A percentile compares a stretch with the other conserved stretches of the same genome.
These are phyloP conservation scores for Temnothorax curvispinosus DNA, from an alignment of 1,140 invertebrate genomes.

Conservation along the genomic window DNA sequence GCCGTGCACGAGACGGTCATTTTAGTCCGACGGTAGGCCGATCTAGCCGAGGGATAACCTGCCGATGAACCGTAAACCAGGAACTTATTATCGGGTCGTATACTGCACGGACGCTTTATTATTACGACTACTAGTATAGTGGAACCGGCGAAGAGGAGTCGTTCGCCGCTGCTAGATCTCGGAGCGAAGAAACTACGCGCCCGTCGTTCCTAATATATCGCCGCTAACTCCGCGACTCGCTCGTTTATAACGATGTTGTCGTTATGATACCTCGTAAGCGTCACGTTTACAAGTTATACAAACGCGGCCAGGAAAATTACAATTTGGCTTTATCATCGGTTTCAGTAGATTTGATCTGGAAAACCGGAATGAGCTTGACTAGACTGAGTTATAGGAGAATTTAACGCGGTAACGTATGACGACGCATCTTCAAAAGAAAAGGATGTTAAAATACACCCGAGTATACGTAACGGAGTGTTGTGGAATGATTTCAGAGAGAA, in stretches of 20 bases:
- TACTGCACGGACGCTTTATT: slow-evolving; percentile 77
- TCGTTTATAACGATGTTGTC: slow-evolving; percentile 46
- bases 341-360: slow-evolving; percentile 8
- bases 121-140: slow-evolving; percentile 66
- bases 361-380: background rate
- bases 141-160: background rate
- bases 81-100: slow-evolving; percentile 79
- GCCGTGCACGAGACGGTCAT: slow-evolving; percentile 72
- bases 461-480: background rate
- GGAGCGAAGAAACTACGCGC: slow-evolving; percentile 12
- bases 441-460: background rate
- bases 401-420: background rate
- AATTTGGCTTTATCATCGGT: background rate
- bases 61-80: slow-evolving; percentile 83
- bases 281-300: slow-evolving; percentile 3
- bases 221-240: slow-evolving; percentile 11
- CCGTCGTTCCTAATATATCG: slow-evolving; percentile 36
- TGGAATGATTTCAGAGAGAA: background rate
- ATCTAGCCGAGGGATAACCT: slow-evolving; percentile 75
- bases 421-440: background rate
- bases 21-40: slow-evolving; percentile 73
- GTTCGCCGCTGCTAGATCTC: slow-evolving; percentile 24
- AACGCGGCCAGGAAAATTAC: slow-evolving; percentile 1
- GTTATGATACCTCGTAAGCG: slow-evolving; percentile 17
- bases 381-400: background rate